These are phyloP conservation scores for Chalcosyrphus nemorum DNA, from an alignment of 2,888 invertebrate genomes.

Conservation along the genomic window DNA sequence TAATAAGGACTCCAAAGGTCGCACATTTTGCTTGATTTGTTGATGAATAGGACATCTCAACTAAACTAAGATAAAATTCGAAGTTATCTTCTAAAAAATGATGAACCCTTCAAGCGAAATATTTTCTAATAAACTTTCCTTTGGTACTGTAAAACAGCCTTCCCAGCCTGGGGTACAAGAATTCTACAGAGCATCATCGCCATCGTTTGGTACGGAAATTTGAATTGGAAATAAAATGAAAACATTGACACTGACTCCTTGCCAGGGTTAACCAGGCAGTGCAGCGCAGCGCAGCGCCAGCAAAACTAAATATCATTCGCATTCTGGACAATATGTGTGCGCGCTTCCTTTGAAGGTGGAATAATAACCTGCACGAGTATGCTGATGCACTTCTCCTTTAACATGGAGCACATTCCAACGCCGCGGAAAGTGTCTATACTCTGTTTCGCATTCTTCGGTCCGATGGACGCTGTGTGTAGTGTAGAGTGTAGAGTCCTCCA, in stretches of 20 bases:
- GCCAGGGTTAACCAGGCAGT: slow-evolving; percentile 5
- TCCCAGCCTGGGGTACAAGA: neutral
- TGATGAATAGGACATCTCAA: too few relatives aligned
- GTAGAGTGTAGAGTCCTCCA: too few relatives aligned
- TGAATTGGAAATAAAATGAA: slow-evolving; percentile 71
- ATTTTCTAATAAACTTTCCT: too few relatives aligned
- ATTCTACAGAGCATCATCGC: slow-evolving; percentile 27
- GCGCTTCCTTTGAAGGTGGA: slow-evolving; percentile 72
- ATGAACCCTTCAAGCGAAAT: too few relatives aligned
- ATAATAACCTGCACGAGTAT: slow-evolving; percentile 73
- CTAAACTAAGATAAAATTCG: too few relatives aligned
- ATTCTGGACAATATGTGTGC: slow-evolving; percentile 63
- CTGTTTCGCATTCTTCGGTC: slow-evolving; percentile 52
- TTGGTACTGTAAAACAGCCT: neutral
- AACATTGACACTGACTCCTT: slow-evolving; percentile 63
- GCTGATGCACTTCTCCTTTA: slow-evolving; percentile 69
- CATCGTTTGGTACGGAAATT: slow-evolving; percentile 53
- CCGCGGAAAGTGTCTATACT: slow-evolving; percentile 61
- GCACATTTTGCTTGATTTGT: too few relatives aligned
- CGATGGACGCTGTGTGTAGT: neutral
- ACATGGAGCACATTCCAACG: slow-evolving; percentile 72
- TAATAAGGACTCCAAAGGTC: too few relatives aligned
- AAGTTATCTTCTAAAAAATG: too few relatives aligned
- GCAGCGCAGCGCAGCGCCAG: slow-evolving; percentile 70
- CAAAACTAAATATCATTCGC: slow-evolving; percentile 66